A percentile compares a stretch with the other conserved stretches of the same genome.
Evolutionary conservation across 2,797 vertebrate genomes (phyloP).

Genomic region (Phyllotis vaccarum): DNA sequence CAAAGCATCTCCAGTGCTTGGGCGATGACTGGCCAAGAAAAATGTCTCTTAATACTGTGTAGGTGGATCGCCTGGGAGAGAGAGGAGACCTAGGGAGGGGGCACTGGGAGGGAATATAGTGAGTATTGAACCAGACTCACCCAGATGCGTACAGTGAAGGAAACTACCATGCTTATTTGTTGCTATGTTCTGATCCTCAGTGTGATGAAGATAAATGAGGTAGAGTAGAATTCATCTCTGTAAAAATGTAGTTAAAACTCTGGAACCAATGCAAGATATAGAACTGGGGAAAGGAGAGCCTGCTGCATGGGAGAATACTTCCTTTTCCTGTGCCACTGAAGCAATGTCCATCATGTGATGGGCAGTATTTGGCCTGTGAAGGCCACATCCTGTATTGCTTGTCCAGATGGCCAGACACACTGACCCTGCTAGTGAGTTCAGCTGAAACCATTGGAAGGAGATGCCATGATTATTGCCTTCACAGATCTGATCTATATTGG

Average conservation of each 20-base stretch:
- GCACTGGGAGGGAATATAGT: not conserved
- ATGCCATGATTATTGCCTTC: not conserved
- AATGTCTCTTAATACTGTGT: not conserved
- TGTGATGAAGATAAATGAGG: not conserved
- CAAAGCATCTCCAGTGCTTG: not conserved
- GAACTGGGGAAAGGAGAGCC: not conserved
- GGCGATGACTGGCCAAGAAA: too few relatives aligned
- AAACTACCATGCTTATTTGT: rapidly evolving
- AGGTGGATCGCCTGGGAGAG: not conserved
- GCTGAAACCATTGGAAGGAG: not conserved
- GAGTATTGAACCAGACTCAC: not conserved
- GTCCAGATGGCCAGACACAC: not conserved
- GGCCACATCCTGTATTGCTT: not conserved
- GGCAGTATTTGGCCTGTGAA: rapidly evolving
- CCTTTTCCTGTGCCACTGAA: not conserved
- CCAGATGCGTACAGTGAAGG: rapidly evolving
- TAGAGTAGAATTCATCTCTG: not conserved
- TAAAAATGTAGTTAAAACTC: not conserved
- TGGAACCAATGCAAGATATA: not conserved
- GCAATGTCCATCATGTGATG: not conserved
- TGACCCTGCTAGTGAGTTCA: not conserved
- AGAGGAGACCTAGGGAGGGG: rapidly evolving
- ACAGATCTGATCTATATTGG: not conserved
- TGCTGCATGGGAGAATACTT: not conserved
- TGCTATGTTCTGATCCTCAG: rapidly evolving